phyloP scores from a whole-genome alignment of 2,888 invertebrate genomes.

The Andricus curvator region DNA sequence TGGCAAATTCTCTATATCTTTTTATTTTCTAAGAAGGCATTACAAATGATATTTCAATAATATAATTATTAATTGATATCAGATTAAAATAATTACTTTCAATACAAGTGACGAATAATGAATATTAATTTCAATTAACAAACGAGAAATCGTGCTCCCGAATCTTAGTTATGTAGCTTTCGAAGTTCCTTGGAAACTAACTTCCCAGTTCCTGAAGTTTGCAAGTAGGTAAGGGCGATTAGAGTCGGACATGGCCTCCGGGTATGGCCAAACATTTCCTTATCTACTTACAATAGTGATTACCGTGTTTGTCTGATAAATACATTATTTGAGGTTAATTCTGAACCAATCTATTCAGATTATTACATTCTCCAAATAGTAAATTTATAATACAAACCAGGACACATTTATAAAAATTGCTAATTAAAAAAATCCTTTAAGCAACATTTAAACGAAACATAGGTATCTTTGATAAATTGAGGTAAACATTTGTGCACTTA shows the following conservation, averaged over 20 bases:
- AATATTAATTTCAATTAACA: not conserved
- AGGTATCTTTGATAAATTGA: no score
- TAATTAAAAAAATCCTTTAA: no score
- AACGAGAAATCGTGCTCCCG: not conserved
- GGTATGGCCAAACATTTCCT: conserved; percentile 5
- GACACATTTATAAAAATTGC: no score
- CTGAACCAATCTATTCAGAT: no score
- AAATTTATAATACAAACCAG: no score
- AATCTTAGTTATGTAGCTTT: conserved; percentile 5
- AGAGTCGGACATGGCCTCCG: conserved; percentile 32
- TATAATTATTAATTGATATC: no score
- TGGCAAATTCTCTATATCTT: no score
- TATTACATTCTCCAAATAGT: no score
- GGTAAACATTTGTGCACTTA: no score
- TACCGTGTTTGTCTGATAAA: not conserved
- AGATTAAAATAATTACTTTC: not conserved
- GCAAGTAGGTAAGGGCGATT: conserved; percentile 31
- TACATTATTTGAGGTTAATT: not conserved
- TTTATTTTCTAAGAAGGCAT: not conserved
- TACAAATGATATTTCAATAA: not conserved
- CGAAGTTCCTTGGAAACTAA: conserved; percentile 14
- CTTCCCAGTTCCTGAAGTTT: not conserved
- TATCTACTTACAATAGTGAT: conserved; percentile 11
- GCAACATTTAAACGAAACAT: no score
- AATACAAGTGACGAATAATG: not conserved